A percentile compares a stretch with the other conserved stretches of the same genome.
Evolutionary conservation across 2,888 invertebrate genomes (phyloP).

Genomic region (Caenorhabditis becei): DNA sequence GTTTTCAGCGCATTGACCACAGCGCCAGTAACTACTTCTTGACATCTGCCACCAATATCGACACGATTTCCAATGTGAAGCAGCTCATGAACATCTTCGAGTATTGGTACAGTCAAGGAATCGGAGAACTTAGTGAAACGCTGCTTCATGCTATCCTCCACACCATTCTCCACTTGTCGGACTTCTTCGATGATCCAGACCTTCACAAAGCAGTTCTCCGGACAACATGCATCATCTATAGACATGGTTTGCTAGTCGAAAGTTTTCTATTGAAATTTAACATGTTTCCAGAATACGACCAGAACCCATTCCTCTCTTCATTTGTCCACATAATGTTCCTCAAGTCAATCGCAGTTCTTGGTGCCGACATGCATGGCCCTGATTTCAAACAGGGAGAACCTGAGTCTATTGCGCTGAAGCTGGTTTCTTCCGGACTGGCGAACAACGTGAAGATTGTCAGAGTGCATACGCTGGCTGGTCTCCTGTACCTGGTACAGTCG

Average conservation of each 20-base stretch:
- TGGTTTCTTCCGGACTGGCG: slow-evolving; percentile 44
- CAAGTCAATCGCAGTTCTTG: slow-evolving; percentile 74
- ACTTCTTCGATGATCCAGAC: slow-evolving; percentile 76
- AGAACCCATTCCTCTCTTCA: slow-evolving; percentile 34
- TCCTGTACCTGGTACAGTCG: slow-evolving; percentile 76
- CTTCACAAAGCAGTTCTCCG: slow-evolving; percentile 72
- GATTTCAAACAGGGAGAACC: slow-evolving; percentile 58
- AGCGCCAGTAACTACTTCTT: slow-evolving; percentile 47
- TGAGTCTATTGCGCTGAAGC: slow-evolving; percentile 21
- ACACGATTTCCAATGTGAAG: slow-evolving; percentile 77
- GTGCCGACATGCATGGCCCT: slow-evolving; percentile 54
- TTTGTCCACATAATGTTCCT: slow-evolving; percentile 68
- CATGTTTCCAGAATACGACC: slow-evolving; percentile 44
- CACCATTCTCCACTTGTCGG: slow-evolving; percentile 74
- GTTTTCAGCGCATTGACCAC: slow-evolving; percentile 44
- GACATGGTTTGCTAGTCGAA: slow-evolving; percentile 18
- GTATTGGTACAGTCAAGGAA: slow-evolving; percentile 78
- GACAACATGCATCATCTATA: slow-evolving; percentile 63
- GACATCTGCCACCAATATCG: slow-evolving; percentile 73
- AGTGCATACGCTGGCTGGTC: slow-evolving; percentile 70
- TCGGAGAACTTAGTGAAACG: slow-evolving; percentile 69
- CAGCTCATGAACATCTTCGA: slow-evolving; percentile 78
- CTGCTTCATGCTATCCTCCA: slow-evolving; percentile 71
- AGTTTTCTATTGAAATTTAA: background rate
- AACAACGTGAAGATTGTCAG: background rate